These are phyloP conservation scores for Eptatretus atami DNA, from an alignment of 2,797 vertebrate species.

Conservation along the genomic window DNA sequence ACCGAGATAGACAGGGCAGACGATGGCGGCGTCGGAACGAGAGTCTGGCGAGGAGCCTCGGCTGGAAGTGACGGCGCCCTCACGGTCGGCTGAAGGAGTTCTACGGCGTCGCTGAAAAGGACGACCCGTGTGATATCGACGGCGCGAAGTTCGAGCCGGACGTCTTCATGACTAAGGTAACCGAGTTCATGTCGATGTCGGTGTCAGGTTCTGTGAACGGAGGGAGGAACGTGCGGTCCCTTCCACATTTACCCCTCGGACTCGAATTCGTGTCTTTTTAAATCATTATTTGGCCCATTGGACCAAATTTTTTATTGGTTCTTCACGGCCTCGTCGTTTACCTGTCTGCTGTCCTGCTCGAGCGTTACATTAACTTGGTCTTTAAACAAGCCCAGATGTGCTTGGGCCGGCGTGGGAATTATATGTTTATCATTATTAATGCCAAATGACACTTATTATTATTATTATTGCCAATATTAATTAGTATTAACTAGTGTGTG, in stretches of 20 bases:
- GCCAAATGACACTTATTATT: no score
- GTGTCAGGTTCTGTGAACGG: background rate
- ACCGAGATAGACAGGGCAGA: background rate
- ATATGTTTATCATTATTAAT: no score
- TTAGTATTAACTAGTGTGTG: no score
- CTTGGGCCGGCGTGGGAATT: no score
- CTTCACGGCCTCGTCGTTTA: no score
- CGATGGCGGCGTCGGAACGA: background rate
- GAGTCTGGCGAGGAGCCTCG: conserved; percentile 17
- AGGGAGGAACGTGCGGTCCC: background rate
- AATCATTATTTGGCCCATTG: no score
- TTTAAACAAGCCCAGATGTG: no score
- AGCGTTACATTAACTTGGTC: no score
- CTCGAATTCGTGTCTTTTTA: background rate
- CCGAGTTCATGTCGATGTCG: background rate
- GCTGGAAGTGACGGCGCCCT: conserved; percentile 19
- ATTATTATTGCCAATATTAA: no score
- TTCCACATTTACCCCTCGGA: background rate
- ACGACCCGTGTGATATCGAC: conserved; percentile 63
- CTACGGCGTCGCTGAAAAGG: conserved; percentile 29
- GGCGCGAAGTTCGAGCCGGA: conserved; percentile 70
- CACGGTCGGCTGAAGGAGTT: conserved; percentile 66
- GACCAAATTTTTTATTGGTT: no score
- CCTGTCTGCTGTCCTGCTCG: no score
- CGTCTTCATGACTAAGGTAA: conserved; percentile 52